Evolutionary conservation across 1,140 invertebrate genomes (phyloP), one percentile per base, ranked within the genome.

Genomic region (Bombus breviceps): DNA sequence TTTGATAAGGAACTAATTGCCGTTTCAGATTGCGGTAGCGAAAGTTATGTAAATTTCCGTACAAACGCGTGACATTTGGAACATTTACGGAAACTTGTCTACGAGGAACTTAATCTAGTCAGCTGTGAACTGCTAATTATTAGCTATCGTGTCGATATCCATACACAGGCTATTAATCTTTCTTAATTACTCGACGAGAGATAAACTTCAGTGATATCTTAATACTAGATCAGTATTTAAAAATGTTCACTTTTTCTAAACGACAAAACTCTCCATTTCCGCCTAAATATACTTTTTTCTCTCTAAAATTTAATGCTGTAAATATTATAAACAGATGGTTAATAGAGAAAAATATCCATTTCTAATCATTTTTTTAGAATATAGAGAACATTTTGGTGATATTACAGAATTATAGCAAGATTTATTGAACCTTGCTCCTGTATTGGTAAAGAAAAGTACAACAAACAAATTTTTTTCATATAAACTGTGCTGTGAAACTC

Each of bases 41-140:
- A 75, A 53, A 75, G 73, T 53, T 75, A 75, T 34, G 47, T 57
- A 75, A 75, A 71, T 71, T 71, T 71, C 39, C 9, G 37, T n/a
- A 71, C 37, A 71, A 75, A 28, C 43, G 32, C 32, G 73, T 76
- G 74, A 76, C 74, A 76, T 76, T 76, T 76, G 47, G 47, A 75
- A 57, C 47, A 53, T 32, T 75, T 75, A 57, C 43, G 47, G 53
- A 59, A 76, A 59, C 34, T 76, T 59, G 74, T 59, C 18, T 6
- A n/a, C 43, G 22, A 57, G 18, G 4, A 57, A 37, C 9, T 75
- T 43, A 75, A 75, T 75, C 47, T 37, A 22, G 10, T 22, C 34
- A 57, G 32, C 22, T 53, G 12, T 41, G 13, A 47, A 1, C 9
- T 75, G 1, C 25, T 76, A 76, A 76, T 76, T 59, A 76, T 57